Conservation (phyloP, 2,888 invertebrate species). For the Eurytoma adleriae region DNA sequence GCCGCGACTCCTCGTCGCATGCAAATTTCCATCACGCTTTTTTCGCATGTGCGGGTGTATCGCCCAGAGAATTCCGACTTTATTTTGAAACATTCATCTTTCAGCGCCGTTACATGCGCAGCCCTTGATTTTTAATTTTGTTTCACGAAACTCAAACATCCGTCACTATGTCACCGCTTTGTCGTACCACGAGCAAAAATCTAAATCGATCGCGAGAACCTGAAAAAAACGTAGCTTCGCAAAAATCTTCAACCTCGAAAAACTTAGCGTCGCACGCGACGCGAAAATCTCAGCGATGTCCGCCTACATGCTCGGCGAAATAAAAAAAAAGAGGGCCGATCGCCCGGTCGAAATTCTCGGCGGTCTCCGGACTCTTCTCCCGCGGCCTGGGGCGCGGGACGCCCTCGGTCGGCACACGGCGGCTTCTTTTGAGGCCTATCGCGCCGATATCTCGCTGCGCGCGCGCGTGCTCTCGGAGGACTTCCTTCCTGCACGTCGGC, state of each 20-base stretch:
- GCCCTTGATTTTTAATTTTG: too few species aligned
- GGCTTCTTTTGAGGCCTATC: slow-evolving; percentile 54
- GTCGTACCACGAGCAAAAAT: too few species aligned
- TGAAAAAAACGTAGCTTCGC: too few species aligned
- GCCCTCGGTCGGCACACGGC: slow-evolving; percentile 42
- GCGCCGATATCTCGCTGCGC: slow-evolving; percentile 56
- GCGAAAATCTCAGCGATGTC: neutral
- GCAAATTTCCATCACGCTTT: neutral
- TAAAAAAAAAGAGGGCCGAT: neutral
- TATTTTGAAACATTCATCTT: too few species aligned
- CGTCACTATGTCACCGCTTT: too few species aligned
- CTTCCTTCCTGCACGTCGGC: slow-evolving; percentile 59
- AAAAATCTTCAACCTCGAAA: too few species aligned
- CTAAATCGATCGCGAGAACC: too few species aligned
- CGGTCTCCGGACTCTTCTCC: neutral
- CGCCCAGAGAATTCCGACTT: neutral
- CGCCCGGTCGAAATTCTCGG: slow-evolving; percentile 40
- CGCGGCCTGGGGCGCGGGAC: slow-evolving; percentile 4
- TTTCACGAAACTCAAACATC: too few species aligned
- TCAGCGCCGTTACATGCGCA: too few species aligned
- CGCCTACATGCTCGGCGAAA: neutral
- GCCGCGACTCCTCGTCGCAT: too few species aligned
- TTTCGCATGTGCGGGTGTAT: neutral
- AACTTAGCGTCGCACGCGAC: too few species aligned
- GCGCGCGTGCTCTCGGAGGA: slow-evolving; percentile 48